Evolutionary conservation across 2,797 vertebrate species (phyloP).

Genomic region (Channa striata): DNA sequence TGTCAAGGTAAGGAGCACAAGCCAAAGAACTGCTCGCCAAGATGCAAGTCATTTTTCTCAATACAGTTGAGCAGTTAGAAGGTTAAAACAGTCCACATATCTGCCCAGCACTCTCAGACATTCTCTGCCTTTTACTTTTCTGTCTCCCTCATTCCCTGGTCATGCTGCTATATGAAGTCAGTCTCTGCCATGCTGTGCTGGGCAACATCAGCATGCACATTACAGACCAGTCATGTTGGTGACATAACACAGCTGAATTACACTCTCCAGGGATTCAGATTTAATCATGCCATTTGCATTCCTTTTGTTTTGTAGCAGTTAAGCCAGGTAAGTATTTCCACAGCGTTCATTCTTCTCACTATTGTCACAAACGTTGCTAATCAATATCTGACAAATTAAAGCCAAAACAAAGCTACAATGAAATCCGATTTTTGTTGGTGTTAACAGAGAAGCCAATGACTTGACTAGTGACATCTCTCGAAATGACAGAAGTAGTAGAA

Average conservation of each 20-base stretch:
- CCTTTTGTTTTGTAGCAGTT: conserved; percentile 41
- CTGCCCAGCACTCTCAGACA: conserved; percentile 65
- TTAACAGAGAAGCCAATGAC: conserved; percentile 34
- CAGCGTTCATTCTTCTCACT: conserved; percentile 50
- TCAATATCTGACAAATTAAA: conserved; percentile 31
- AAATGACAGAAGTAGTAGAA: conserved; percentile 28
- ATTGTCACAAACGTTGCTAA: conserved; percentile 26
- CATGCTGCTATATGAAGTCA: conserved; percentile 81
- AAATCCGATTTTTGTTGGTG: conserved; percentile 37
- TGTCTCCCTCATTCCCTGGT: conserved; percentile 69
- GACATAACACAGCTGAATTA: conserved; percentile 55
- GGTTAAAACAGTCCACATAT: conserved; percentile 81
- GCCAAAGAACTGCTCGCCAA: conserved; percentile 82
- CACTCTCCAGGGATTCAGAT: conserved; percentile 49
- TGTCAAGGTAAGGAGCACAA: conserved; percentile 89
- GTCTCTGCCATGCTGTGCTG: conserved; percentile 75
- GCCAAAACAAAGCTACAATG: conserved; percentile 17
- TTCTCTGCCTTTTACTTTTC: conserved; percentile 49
- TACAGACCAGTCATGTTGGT: conserved; percentile 55
- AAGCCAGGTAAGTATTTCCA: conserved; percentile 54
- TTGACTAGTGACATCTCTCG: conserved; percentile 40
- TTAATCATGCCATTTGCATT: conserved; percentile 77
- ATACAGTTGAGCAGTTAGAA: conserved; percentile 80
- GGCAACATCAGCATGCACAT: conserved; percentile 81
- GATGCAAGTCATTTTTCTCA: conserved; percentile 77